Conservation (phyloP, 2,113 vertebrate species). For the Telmatochromis bifrenatus region DNA sequence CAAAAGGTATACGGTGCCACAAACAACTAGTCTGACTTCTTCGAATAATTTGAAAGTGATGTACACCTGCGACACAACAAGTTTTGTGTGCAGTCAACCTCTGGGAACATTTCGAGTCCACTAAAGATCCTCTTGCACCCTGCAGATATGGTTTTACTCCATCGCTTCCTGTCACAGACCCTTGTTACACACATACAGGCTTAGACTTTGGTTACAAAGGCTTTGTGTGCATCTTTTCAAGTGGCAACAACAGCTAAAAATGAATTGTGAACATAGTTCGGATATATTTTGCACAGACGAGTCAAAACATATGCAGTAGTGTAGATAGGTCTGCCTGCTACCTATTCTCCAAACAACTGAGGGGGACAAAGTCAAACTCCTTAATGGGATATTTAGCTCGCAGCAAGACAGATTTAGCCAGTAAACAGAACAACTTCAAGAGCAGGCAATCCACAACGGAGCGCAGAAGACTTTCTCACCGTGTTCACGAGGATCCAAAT, state of each 20-base stretch:
- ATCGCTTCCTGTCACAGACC: neutral
- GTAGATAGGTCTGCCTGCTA: neutral
- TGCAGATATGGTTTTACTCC: neutral
- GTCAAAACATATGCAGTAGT: neutral
- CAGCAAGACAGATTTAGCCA: neutral
- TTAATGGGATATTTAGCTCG: constrained; percentile 12
- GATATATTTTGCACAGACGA: neutral
- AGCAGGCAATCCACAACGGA: neutral
- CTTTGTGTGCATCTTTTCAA: neutral
- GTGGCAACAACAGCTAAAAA: neutral
- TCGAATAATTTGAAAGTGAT: neutral
- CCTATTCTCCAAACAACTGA: neutral
- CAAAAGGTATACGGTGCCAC: neutral
- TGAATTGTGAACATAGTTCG: neutral
- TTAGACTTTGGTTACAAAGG: neutral
- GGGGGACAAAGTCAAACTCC: neutral
- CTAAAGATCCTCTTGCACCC: neutral
- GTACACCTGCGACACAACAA: neutral
- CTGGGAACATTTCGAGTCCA: neutral
- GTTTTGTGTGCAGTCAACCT: neutral
- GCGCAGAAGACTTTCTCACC: neutral
- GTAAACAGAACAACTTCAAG: neutral
- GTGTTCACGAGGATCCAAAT: neutral
- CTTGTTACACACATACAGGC: neutral
- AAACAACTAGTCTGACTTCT: neutral